Evolutionary conservation across 2,888 invertebrate genomes (phyloP), one percentile per base, ranked within the genome.

Genomic region (Campaea margaritaria): DNA sequence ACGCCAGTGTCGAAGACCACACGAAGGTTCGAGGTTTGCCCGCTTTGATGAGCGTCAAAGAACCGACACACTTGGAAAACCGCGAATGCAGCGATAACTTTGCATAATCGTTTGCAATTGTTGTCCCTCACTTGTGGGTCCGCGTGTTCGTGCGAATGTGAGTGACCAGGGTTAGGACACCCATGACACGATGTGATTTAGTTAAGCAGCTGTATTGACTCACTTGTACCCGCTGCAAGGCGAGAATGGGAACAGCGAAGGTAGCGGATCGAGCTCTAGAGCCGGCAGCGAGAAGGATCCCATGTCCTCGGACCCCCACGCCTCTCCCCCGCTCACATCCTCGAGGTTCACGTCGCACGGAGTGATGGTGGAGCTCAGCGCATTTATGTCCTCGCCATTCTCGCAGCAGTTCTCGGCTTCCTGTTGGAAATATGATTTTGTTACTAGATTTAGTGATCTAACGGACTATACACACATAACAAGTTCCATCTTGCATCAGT

Each of bases 231-330:
- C 95, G 59, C 96, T 94, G 81, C 96, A 96, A 0, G 97, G 97
- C 48, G 97, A 96, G 86, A 97, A 97, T 2, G 97, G 96, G 75
- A 98, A 97, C 53, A 98, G 94, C 59, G 96, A 96, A 0, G 97
- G 97, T 69, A 98, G 85, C 8, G 97, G 97, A 79, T 98, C 98
- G 80, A 98, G 93, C 80, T 98, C 98, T 72, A 97, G 88, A 0
- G 96, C 94, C 21, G 97, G 96, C 72, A 97, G 86, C 0, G 97
- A 95, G 89, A 97, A 97, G 38, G 96, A 96, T 53, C 96, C 96
- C 95, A 97, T 96, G 86, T 97, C 97, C 87, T 96, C 96, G 75
- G 94, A 92, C 16, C 93, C 87, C 95, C 95, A 95, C 46, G 55
- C 46, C 68, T 90, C 91, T 74, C 93, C 94, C 61, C 83, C 91